Evolutionary conservation across 2,888 invertebrate genomes (phyloP).

Genomic region (Craniophora ligustri): DNA sequence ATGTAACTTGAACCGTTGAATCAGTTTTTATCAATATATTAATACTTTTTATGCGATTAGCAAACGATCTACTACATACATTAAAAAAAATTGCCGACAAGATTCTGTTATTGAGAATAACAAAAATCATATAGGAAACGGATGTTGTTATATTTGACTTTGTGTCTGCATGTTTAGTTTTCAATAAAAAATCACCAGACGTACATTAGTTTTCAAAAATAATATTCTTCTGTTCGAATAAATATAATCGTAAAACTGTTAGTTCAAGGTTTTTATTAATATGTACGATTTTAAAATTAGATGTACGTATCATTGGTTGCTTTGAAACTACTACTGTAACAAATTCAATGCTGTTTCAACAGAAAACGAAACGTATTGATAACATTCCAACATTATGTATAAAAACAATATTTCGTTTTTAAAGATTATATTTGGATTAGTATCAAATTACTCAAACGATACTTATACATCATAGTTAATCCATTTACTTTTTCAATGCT

Average conservation of each 20-base stretch:
- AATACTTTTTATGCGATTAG: constrained; percentile 18
- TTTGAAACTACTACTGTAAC: constrained; percentile 43
- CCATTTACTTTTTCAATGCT: too few species aligned
- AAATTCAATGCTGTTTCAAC: constrained; percentile 9
- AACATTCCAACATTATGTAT: not conserved
- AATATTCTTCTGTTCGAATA: constrained; percentile 57
- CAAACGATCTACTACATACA: constrained; percentile 12
- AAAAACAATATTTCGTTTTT: not conserved
- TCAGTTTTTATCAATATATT: constrained; percentile 2
- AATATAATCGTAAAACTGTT: constrained; percentile 61
- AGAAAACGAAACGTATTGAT: constrained; percentile 3
- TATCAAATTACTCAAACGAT: too few species aligned
- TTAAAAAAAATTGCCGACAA: constrained; percentile 45
- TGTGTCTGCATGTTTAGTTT: constrained; percentile 71
- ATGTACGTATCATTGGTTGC: constrained; percentile 24
- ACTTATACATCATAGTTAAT: too few species aligned
- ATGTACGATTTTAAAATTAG: constrained; percentile 48
- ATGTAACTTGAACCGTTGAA: too few species aligned
- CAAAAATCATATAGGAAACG: constrained; percentile 78
- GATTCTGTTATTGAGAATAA: constrained; percentile 68
- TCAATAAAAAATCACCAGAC: constrained; percentile 69
- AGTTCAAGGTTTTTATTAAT: constrained; percentile 53
- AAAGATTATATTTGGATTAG: not conserved
- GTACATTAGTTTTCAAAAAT: constrained; percentile 56
- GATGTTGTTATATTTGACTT: constrained; percentile 77